Evolutionary conservation across 1,140 invertebrate genomes (phyloP).

Genomic region (Ephestia elutella): DNA sequence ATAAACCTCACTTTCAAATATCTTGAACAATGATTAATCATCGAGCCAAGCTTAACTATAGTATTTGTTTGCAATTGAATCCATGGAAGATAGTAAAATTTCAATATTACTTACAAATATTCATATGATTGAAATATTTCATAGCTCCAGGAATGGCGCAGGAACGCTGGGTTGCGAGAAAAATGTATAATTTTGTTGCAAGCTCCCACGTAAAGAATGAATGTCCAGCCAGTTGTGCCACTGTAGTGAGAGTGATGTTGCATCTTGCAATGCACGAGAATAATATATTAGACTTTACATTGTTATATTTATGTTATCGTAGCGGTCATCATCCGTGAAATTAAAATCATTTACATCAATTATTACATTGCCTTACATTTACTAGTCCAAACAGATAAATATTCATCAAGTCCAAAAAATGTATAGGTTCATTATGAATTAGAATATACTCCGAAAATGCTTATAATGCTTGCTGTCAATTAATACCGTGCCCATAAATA

Average conservation of each 20-base stretch:
- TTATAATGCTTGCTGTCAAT: background rate
- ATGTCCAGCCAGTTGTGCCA: constrained; percentile 1
- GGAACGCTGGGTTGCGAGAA: background rate
- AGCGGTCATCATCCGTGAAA: no score
- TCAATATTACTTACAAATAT: background rate
- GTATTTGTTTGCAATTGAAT: background rate
- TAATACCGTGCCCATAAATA: constrained; percentile 1
- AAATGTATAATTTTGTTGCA: constrained; percentile 1
- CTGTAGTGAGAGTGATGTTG: background rate
- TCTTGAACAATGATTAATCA: background rate
- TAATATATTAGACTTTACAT: no score
- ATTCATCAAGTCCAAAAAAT: no score
- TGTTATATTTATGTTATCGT: no score
- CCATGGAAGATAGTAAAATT: background rate
- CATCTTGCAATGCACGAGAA: background rate
- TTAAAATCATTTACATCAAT: no score
- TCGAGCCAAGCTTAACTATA: background rate
- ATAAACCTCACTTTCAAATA: background rate
- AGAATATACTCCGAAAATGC: background rate
- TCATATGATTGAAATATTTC: background rate
- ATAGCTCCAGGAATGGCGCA: background rate
- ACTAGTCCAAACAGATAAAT: no score
- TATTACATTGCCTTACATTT: no score
- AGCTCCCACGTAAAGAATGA: background rate
- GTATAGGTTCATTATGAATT: background rate